Evolutionary conservation across 2,113 vertebrate genomes (phyloP).

Genomic region (Agelaius phoeniceus): DNA sequence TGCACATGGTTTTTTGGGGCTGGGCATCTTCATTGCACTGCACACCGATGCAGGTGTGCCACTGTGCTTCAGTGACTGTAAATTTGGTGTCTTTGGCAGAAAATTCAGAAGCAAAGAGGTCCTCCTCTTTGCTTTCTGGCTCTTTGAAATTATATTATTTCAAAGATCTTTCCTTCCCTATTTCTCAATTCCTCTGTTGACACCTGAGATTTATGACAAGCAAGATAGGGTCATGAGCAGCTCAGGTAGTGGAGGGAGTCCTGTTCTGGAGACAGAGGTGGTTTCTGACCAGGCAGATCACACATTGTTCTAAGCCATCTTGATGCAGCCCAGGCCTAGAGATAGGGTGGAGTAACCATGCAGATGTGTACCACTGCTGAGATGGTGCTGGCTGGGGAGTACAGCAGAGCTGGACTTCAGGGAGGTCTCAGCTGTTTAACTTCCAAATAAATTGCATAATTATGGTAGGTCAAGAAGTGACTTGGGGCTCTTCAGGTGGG

Average conservation of each 20-base stretch:
- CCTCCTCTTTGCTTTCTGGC: neutral
- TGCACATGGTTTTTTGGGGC: fast-evolving
- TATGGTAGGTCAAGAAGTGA: neutral
- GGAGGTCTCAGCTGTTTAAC: neutral
- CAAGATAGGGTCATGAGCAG: neutral
- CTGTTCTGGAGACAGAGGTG: neutral
- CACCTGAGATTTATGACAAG: neutral
- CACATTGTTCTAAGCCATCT: neutral
- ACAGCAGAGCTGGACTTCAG: neutral
- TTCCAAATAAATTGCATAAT: neutral
- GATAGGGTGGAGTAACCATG: neutral
- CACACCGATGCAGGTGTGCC: neutral
- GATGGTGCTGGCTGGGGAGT: neutral
- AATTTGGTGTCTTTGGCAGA: neutral
- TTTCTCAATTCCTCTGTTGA: neutral
- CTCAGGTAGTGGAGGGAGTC: neutral
- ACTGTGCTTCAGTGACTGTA: neutral
- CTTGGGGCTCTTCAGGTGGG: neutral
- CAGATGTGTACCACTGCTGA: neutral
- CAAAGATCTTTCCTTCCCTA: neutral
- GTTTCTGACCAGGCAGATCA: neutral
- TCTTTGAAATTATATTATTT: neutral
- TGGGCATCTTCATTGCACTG: neutral
- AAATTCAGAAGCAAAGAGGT: neutral
- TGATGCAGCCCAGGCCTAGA: neutral